These are phyloP conservation scores for Lordiphosa mommai DNA, from an alignment of 1,140 invertebrate genomes.

Conservation along the genomic window DNA sequence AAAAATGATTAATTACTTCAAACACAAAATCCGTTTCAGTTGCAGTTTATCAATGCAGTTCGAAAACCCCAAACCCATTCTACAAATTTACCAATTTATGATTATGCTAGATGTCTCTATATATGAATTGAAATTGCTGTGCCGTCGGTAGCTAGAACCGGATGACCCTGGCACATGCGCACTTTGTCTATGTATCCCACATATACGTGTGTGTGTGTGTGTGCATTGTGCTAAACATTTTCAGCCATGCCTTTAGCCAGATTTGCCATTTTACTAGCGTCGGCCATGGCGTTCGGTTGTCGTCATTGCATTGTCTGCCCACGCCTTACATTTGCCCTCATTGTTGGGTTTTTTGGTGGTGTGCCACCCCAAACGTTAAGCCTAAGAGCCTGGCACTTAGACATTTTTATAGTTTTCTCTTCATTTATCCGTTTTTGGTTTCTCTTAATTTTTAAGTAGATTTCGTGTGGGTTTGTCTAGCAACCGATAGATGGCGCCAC, in stretches of 20 bases:
- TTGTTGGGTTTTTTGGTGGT: constrained; percentile 15
- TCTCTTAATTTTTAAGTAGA: constrained; percentile 43
- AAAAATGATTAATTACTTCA: constrained; percentile 71
- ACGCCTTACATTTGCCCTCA: constrained; percentile 11
- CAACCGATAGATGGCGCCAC: constrained; percentile 55
- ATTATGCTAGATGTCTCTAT: constrained; percentile 46
- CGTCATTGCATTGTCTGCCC: constrained; percentile 24
- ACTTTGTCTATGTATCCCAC: constrained; percentile 16
- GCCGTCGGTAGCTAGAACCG: constrained; percentile 46
- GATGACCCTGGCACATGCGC: constrained; percentile 41
- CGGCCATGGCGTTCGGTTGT: constrained; percentile 69
- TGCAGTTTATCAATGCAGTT: constrained; percentile 45
- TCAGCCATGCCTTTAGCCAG: constrained; percentile 41
- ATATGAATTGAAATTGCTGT: constrained; percentile 27
- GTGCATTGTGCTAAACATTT: constrained; percentile 44
- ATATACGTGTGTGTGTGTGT: constrained; percentile 4
- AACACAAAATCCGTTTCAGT: constrained; percentile 23
- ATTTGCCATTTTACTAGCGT: constrained; percentile 63
- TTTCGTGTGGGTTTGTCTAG: constrained; percentile 24
- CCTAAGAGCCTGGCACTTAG: constrained; percentile 44
- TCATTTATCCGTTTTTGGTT: constrained; percentile 53
- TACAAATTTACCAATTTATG: constrained; percentile 60
- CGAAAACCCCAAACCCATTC: constrained; percentile 23
- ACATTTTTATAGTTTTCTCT: constrained; percentile 51
- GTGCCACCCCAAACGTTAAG: constrained; percentile 33